Evolutionary conservation across 2,888 invertebrate genomes (phyloP), one percentile per base, ranked within the genome.

Genomic region (Apamea epomidion): DNA sequence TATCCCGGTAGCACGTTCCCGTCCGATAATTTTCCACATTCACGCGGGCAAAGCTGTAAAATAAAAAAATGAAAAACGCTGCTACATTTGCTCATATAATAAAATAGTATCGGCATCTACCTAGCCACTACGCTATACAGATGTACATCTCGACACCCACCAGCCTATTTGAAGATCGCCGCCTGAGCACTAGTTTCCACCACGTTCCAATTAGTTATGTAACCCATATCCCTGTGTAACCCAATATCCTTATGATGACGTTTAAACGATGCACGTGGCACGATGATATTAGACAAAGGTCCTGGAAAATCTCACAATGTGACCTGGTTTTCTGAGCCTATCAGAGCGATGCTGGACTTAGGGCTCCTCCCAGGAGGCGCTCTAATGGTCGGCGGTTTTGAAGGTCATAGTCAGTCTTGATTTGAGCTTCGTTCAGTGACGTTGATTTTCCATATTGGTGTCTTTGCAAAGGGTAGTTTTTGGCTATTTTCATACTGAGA

Each of bases 121-220:
- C 5, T 21, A 42, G 6, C 6, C 12, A 60, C 21, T 77, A 14
- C 7, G 29, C 29, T 51, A 25, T 54, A 10, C 18, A 64, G 29
- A 25, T 21, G 42, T 18, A 32, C 25, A 78, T 54, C 51, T 54
- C 42, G 21, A 21, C 21, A 65, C 14, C 42, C 10, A 65, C 21
- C 32, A 51, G 58, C 32, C 2, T 37, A n/a, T 78, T 48, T 45
- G 45, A 58, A 60, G 25, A 25, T 80, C 37, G 4, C 21, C 32
- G 32, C 18, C 29, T 54, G 25, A 58, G 4, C 16, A 21, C 3
- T 32, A 32, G 51, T 71, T 71, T 21, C 81, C 16, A n/a, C 18
- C 25, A 14, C 10, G 14, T 32, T 18, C 29, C 18, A 80, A 74
- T 62, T 81, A 68, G 60, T 83, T n/a, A 32, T 68, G 67, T 76